Conservation (phyloP, 2,888 invertebrate species). For the Palloptera scutellata region DNA sequence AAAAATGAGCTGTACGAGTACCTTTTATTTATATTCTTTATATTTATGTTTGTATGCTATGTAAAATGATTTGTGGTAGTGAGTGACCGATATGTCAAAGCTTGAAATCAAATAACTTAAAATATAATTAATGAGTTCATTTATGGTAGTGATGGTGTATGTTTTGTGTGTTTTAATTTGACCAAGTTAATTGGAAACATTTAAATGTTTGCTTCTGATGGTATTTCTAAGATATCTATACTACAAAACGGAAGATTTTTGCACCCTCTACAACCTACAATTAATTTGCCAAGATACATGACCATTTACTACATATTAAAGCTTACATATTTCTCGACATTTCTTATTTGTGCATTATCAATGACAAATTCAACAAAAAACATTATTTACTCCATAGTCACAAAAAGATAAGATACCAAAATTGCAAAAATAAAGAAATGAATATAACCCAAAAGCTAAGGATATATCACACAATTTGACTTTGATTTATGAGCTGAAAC, state of each 20-base stretch:
- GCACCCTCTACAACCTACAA: not conserved
- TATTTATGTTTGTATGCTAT: not conserved
- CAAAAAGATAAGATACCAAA: not conserved
- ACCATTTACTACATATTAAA: slow-evolving; percentile 23
- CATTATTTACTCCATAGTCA: not conserved
- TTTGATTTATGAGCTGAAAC: slow-evolving; percentile 44
- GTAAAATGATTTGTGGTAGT: not conserved
- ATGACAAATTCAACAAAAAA: slow-evolving; percentile 28
- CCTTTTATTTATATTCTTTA: no score
- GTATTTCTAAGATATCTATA: not conserved
- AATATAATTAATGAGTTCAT: slow-evolving; percentile 21
- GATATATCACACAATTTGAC: slow-evolving; percentile 35
- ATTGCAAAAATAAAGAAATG: not conserved
- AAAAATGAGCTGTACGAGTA: slow-evolving; percentile 17
- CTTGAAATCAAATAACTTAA: slow-evolving; percentile 20
- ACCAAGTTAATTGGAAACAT: slow-evolving; percentile 26
- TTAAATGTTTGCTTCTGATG: not conserved
- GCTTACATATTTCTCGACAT: not conserved
- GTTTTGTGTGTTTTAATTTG: not conserved
- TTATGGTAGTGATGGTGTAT: not conserved
- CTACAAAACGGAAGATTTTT: slow-evolving; percentile 6
- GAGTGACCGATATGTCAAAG: slow-evolving; percentile 4
- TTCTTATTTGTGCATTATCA: slow-evolving; percentile 23
- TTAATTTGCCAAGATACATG: no score
- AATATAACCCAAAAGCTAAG: slow-evolving; percentile 21